These are phyloP conservation scores for Heterotilapia buettikoferi DNA, from an alignment of 2,113 vertebrate species.

Conservation along the genomic window DNA sequence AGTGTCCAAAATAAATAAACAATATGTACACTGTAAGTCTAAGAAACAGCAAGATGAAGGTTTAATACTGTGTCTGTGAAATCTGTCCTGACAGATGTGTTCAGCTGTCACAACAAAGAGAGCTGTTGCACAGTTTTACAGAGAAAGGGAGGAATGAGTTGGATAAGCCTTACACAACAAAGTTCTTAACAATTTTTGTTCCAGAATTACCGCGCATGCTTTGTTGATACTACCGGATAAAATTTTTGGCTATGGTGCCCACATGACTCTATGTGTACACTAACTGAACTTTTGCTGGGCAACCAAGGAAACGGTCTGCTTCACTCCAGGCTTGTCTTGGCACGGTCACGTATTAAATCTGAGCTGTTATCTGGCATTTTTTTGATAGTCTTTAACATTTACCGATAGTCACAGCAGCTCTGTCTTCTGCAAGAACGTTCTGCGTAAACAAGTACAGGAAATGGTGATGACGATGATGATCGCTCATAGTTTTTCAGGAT, in stretches of 20 bases:
- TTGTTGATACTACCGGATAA: not conserved
- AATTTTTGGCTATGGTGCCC: not conserved
- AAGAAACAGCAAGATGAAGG: not conserved
- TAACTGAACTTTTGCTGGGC: not conserved
- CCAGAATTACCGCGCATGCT: not conserved
- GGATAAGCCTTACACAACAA: not conserved
- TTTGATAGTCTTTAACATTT: not conserved
- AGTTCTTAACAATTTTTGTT: not conserved
- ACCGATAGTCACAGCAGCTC: not conserved
- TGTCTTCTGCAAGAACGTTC: not conserved
- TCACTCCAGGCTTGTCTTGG: not conserved
- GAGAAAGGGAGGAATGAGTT: not conserved
- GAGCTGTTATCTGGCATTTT: not conserved
- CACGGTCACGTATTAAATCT: not conserved
- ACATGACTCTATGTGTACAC: not conserved
- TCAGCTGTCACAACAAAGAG: not conserved
- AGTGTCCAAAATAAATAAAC: not conserved
- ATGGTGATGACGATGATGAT: constrained; percentile 33
- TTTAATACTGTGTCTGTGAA: not conserved
- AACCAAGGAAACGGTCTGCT: not conserved
- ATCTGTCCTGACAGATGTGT: not conserved
- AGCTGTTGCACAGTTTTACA: not conserved
- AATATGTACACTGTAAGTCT: not conserved
- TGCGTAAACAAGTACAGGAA: constrained; percentile 68
- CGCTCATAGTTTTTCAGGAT: constrained; percentile 1